These are phyloP conservation scores for Solenodon paradoxus DNA, from an alignment of 2,113 vertebrate species.

Conservation along the genomic window DNA sequence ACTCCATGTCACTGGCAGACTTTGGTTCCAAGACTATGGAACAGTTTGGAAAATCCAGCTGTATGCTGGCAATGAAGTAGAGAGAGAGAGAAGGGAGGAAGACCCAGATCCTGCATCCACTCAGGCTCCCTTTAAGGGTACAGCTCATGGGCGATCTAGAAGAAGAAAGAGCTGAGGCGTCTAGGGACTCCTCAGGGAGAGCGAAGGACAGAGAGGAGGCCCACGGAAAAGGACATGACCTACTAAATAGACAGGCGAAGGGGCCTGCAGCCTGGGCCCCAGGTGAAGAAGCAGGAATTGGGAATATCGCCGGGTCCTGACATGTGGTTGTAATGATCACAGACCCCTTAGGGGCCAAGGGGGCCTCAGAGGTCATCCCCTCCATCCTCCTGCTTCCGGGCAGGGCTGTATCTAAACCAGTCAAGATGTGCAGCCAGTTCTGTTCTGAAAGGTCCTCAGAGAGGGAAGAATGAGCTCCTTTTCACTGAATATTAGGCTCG, in stretches of 20 bases:
- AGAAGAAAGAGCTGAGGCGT: not conserved
- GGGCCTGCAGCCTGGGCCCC: not conserved
- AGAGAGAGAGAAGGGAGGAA: not conserved
- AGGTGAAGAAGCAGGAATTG: slow-evolving; percentile 20
- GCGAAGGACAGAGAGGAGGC: not conserved
- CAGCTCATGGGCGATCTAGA: not conserved
- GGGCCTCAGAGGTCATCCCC: slow-evolving; percentile 37
- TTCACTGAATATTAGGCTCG: not conserved
- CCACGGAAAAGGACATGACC: not conserved
- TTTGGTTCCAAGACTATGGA: not conserved
- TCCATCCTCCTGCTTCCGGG: slow-evolving; percentile 24
- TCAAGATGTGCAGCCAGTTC: slow-evolving; percentile 30
- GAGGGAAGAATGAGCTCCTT: not conserved
- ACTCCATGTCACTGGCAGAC: not conserved
- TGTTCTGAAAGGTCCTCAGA: not conserved
- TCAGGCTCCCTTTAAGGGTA: not conserved
- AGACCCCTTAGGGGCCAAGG: not conserved
- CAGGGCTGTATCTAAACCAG: slow-evolving; percentile 11
- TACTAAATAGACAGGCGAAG: not conserved
- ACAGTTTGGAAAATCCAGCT: not conserved
- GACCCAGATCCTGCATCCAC: too few species aligned
- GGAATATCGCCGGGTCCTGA: slow-evolving; percentile 32
- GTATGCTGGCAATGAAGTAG: not conserved
- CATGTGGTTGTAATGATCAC: slow-evolving; percentile 57
- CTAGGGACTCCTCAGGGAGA: not conserved